Conservation (phyloP, 2,888 invertebrate genomes). For the Alitta virens region DNA sequence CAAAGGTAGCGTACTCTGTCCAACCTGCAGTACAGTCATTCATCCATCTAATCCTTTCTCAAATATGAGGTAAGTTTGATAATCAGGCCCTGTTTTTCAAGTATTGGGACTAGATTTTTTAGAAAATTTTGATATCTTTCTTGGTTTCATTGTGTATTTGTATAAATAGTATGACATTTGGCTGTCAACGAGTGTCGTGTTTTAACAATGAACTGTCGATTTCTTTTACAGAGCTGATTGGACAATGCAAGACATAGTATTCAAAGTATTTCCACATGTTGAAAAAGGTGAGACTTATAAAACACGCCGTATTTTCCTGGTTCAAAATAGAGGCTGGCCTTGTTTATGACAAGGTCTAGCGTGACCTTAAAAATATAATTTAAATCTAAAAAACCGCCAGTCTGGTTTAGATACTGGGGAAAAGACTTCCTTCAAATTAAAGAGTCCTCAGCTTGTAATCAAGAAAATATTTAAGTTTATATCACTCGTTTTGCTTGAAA, state of each 20-base stretch:
- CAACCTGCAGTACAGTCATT: slow-evolving; percentile 93
- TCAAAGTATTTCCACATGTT: slow-evolving; percentile 93
- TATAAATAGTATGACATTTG: background rate
- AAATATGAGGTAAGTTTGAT: slow-evolving; percentile 71
- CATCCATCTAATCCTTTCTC: slow-evolving; percentile 98
- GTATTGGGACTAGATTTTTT: too few relatives aligned
- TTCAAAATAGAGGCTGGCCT: too few relatives aligned
- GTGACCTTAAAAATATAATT: too few relatives aligned
- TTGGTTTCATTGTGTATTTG: background rate
- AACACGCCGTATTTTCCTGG: too few relatives aligned
- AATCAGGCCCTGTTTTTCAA: background rate
- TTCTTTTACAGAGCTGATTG: slow-evolving; percentile 80
- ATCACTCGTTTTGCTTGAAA: too few relatives aligned
- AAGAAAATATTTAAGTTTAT: too few relatives aligned
- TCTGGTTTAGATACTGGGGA: too few relatives aligned
- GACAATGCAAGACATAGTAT: slow-evolving; percentile 99
- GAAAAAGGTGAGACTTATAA: slow-evolving; percentile 87
- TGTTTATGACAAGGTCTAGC: too few relatives aligned
- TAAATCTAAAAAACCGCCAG: too few relatives aligned
- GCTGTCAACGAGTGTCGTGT: background rate
- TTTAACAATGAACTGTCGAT: background rate
- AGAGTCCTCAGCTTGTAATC: too few relatives aligned
- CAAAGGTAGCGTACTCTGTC: slow-evolving; percentile 88
- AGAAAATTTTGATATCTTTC: too few relatives aligned
- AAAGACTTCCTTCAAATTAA: too few relatives aligned